phyloP scores from a whole-genome alignment of 35 echinoderm and acorn worm species.

The Amphiura filiformis region DNA sequence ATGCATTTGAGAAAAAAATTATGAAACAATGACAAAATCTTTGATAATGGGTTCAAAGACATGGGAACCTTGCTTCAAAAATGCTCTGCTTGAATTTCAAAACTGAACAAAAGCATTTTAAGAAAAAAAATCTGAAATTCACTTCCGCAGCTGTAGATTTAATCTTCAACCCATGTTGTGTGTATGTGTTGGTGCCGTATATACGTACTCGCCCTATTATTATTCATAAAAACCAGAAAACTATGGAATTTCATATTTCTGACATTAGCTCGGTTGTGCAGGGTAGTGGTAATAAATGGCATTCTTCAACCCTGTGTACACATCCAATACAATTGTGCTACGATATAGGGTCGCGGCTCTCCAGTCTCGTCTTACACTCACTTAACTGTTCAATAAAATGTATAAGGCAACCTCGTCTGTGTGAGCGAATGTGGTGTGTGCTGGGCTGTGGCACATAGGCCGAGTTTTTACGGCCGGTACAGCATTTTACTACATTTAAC shows the following conservation, averaged over 20 bases:
- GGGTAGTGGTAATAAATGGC: neutral
- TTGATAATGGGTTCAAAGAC: neutral
- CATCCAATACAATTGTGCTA: neutral
- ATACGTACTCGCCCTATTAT: neutral
- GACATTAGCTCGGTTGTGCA: neutral
- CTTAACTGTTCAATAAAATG: slow-evolving; percentile 11
- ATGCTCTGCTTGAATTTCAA: neutral
- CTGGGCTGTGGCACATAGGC: neutral
- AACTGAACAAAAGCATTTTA: neutral
- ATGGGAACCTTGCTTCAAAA: neutral
- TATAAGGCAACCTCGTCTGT: neutral
- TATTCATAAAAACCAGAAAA: slow-evolving; percentile 2
- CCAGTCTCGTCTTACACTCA: slow-evolving; percentile 2
- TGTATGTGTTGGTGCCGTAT: neutral
- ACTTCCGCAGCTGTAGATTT: slow-evolving; percentile 3
- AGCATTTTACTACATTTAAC: neutral
- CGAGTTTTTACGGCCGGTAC: neutral
- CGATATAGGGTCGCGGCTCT: neutral
- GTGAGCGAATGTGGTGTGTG: neutral
- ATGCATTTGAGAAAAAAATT: neutral
- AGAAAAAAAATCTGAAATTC: neutral
- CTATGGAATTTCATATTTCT: slow-evolving; percentile 12
- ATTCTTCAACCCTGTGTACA: neutral
- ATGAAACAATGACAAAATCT: neutral
- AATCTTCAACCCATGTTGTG: neutral